These are phyloP conservation scores for Catharus bicknelli DNA, from an alignment of 2,113 vertebrate species.

Conservation along the genomic window DNA sequence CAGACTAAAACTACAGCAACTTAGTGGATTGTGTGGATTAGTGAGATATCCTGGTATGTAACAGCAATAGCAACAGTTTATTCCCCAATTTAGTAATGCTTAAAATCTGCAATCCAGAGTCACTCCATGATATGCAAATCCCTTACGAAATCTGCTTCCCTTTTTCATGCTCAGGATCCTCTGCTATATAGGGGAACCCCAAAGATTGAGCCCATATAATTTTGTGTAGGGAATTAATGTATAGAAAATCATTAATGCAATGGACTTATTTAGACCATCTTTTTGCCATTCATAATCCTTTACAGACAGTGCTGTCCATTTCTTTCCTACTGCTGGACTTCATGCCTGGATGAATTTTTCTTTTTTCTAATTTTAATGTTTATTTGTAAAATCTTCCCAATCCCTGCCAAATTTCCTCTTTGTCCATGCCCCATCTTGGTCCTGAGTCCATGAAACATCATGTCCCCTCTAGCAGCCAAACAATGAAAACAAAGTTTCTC, in stretches of 20 bases:
- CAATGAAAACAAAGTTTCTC: not conserved
- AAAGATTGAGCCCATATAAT: not conserved
- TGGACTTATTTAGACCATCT: not conserved
- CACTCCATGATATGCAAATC: conserved; percentile 31
- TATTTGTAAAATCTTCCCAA: not conserved
- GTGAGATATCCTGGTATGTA: conserved; percentile 26
- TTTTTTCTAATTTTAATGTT: not conserved
- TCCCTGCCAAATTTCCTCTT: not conserved
- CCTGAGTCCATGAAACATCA: not conserved
- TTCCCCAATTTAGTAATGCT: conserved; percentile 29
- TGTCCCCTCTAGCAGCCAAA: not conserved
- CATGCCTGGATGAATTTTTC: not conserved
- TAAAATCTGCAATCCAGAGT: conserved; percentile 43
- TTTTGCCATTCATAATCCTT: not conserved
- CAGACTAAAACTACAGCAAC: conserved; percentile 6
- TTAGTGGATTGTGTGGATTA: conserved; percentile 44
- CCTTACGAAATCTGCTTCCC: conserved; percentile 8
- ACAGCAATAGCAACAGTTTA: conserved; percentile 34
- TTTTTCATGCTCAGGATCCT: not conserved
- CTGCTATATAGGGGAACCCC: not conserved
- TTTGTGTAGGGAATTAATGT: not conserved
- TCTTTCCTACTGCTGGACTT: not conserved
- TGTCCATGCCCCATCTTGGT: not conserved
- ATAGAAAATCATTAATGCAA: not conserved
- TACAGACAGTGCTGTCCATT: not conserved